Base-by-base conservation (phyloP, 2,888 invertebrate genomes). In the Chloroclystis v-ata region DNA sequence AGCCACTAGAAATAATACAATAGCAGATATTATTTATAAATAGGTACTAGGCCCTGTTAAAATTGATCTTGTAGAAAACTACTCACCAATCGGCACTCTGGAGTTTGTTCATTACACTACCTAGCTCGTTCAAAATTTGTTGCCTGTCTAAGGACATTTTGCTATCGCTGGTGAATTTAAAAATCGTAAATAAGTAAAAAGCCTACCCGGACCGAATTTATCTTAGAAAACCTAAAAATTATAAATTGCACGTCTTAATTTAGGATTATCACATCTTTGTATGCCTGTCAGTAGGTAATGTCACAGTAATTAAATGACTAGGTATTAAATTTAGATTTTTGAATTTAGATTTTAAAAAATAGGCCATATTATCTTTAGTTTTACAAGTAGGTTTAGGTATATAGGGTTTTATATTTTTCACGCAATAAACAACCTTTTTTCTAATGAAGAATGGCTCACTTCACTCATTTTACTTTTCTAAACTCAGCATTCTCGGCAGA, bases 21-120 rank as follows among this genome's bases (percentile, higher is more conserved):
- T 0, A 9, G 8, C 7, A n/a, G n/a, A n/a, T n/a, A n/a, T n/a
- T 11, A 13, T 30, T 12, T 30, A 12, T 9, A 9, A n/a, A 3
- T 26, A 1, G 5, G 6, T 12, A 9, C 7, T 29, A n/a, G n/a
- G n/a, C n/a, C n/a, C n/a, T n/a, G n/a, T n/a, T n/a, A n/a, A n/a
- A n/a, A n/a, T n/a, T n/a, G 3, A n/a, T 4, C 10, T 28, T 5
- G 28, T 28, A 28, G 1, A 28, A 11, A 29, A 4, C 30, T 61
- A 58, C 73, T 72, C 62, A 87, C 87, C 87, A 87, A 57, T 87
- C 83, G 28, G 82, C 84, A 59, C 76, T 84, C 46, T 86, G 75
- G 20, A 87, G 65, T 62, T 86, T 83, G 63, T 78, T 83, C 59
- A 87, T 72, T 28, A 87, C 84, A 64, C 72, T 85, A n/a, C 84